Evolutionary conservation across 2,888 invertebrate genomes (phyloP).

Genomic region (Barypeithes pellucidus): DNA sequence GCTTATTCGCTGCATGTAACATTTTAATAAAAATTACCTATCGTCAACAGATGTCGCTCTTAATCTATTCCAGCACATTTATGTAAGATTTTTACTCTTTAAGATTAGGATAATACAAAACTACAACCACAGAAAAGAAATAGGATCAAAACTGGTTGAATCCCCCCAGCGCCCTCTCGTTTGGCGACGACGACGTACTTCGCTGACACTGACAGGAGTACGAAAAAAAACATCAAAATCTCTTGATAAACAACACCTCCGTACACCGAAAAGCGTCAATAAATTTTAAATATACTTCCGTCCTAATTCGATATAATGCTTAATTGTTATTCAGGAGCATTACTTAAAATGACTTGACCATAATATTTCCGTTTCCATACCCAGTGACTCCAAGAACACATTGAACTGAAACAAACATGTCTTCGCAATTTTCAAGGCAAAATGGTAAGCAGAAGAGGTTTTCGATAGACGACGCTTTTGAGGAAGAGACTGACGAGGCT

Average conservation of each 20-base stretch:
- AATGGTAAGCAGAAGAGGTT: slow-evolving; percentile 71
- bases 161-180: slow-evolving; percentile 10
- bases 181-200: background rate
- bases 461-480: slow-evolving; percentile 89
- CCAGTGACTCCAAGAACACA: slow-evolving; percentile 5
- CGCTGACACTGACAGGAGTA: slow-evolving; percentile 15
- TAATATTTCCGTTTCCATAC: slow-evolving; percentile 15
- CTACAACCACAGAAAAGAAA: background rate
- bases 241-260: slow-evolving; percentile 31
- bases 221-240: slow-evolving; percentile 25
- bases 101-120: background rate
- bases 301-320: slow-evolving; percentile 25
- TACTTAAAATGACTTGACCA: slow-evolving; percentile 24
- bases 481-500: slow-evolving; percentile 89
- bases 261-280: slow-evolving; percentile 20
- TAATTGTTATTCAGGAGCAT: slow-evolving; percentile 31
- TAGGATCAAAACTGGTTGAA: too few species aligned
- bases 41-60: too few species aligned
- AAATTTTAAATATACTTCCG: slow-evolving; percentile 29
- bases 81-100: background rate
- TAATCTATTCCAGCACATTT: too few species aligned
- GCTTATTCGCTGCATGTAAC: too few species aligned
- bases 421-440: slow-evolving; percentile 52
- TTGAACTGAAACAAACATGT: slow-evolving; percentile 38
- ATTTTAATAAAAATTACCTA: too few species aligned